Evolutionary conservation across 2,113 vertebrate genomes (phyloP), one percentile per base, ranked within the genome.

Genomic region (Philantomba maxwellii): DNA sequence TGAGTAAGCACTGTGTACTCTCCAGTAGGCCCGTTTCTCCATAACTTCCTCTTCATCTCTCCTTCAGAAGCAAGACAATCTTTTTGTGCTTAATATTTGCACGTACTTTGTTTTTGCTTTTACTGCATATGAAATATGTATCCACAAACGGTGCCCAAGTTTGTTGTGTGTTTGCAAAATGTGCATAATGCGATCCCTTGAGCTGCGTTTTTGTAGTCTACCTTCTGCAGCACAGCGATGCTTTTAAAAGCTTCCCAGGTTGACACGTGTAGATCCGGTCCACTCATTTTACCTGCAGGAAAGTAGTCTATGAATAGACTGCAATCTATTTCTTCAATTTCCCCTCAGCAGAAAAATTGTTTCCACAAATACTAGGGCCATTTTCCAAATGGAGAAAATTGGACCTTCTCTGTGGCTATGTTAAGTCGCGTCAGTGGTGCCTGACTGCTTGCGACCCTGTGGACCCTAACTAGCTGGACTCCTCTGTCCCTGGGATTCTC

Each of bases 351-450:
- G 64, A 45, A 30, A 57, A 39, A 14, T 21, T 62, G 17, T 88
- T 73, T 77, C 83, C 13, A 73, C 43, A 93, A 51, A 97, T 33
- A 57, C 21, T 33, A 45, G 55, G 43, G 28, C 17, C 36, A 4
- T 94, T 94, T 95, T 96, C 89, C 43, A 92, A 93, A 58, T 15
- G 19, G 28, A 92, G 93, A 85, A 78, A 58, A 77, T 9, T 70
- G 14, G 45, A 3, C 33, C 36, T 88, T 47, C 70, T 39, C 1
- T 23, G 66, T 12, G 11, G 66, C 66, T 13, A 2, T 39, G 19
- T 12, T 12, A 39, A 13, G n/a, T 3, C 8, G 10, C 66, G 6
- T 23, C n/a, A 0, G 10, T 4, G 23, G n/a, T 23, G 66, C 36
- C 66, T 23, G n/a, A 23, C 19, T 36, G n/a, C n/a, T 36, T 39